Evolutionary conservation across 1,140 invertebrate genomes (phyloP).

Genomic region (Delia radicum): DNA sequence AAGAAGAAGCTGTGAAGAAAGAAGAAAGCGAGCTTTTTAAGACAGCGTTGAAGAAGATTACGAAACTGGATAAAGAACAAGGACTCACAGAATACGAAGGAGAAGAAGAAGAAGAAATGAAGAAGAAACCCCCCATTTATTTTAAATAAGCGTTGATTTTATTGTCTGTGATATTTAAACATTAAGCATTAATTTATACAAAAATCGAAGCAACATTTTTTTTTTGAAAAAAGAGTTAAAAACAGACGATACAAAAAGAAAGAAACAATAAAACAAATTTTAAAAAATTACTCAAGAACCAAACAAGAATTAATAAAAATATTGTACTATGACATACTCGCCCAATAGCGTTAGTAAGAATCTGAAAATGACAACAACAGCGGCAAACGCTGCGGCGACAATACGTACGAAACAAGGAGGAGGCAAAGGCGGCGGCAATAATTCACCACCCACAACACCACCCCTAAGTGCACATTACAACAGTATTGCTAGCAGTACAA

Average conservation of each 20-base stretch:
- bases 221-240: neutral
- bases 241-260: conserved; percentile 3
- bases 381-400: conserved; percentile 47
- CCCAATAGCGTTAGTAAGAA: conserved; percentile 56
- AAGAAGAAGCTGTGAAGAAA: conserved; percentile 23
- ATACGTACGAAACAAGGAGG: conserved; percentile 49
- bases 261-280: conserved; percentile 9
- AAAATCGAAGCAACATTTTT: conserved; percentile 46
- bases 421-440: conserved; percentile 33
- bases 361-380: conserved; percentile 55
- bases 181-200: conserved; percentile 41
- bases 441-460: conserved; percentile 34
- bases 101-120: too few species aligned
- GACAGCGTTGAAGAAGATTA: conserved; percentile 21
- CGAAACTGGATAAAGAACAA: conserved; percentile 25
- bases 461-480: conserved; percentile 52
- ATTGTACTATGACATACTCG: conserved; percentile 55
- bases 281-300: conserved; percentile 22
- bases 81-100: conserved; percentile 30
- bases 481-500: conserved; percentile 57
- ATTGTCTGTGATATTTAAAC: conserved; percentile 57
- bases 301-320: conserved; percentile 14
- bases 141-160: conserved; percentile 49
- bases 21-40: neutral
- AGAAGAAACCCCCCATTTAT: conserved; percentile 32